Evolutionary conservation across 2,888 invertebrate species (phyloP).

Genomic region (Xiphydria camelus): DNA sequence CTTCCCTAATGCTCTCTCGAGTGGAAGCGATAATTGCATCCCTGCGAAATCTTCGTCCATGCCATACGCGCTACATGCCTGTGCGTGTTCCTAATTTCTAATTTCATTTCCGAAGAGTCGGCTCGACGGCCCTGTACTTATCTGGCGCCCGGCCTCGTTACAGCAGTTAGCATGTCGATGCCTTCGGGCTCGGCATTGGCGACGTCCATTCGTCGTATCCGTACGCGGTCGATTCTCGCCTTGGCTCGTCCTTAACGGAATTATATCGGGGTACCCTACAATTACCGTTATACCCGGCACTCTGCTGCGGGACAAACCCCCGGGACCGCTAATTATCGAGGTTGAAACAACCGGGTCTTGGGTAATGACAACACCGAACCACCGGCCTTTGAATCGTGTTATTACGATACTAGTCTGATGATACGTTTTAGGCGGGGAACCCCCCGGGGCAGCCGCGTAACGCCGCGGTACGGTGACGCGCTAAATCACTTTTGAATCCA

Average conservation of each 20-base stretch:
- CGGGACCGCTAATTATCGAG: slow-evolving; percentile 42
- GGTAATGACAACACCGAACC: slow-evolving; percentile 42
- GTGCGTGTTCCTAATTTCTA: slow-evolving; percentile 20
- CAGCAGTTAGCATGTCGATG: slow-evolving; percentile 11
- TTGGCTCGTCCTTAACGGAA: slow-evolving; percentile 24
- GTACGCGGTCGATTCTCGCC: slow-evolving; percentile 21
- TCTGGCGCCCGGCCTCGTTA: slow-evolving; percentile 46
- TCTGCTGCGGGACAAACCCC: slow-evolving; percentile 17
- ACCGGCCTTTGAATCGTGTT: slow-evolving; percentile 30
- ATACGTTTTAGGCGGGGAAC: slow-evolving; percentile 30
- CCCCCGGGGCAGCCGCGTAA: slow-evolving; percentile 13
- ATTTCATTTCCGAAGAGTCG: slow-evolving; percentile 37
- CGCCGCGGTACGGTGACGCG: neutral
- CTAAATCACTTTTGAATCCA: slow-evolving; percentile 1
- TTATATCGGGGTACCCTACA: slow-evolving; percentile 38
- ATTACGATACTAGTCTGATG: slow-evolving; percentile 35
- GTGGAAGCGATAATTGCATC: too few relatives aligned
- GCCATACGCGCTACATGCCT: too few relatives aligned
- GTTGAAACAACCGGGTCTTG: slow-evolving; percentile 35
- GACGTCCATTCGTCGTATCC: slow-evolving; percentile 16
- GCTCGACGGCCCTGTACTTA: slow-evolving; percentile 41
- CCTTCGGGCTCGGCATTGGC: slow-evolving; percentile 5
- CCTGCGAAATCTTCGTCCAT: too few relatives aligned
- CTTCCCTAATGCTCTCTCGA: too few relatives aligned
- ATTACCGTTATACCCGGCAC: slow-evolving; percentile 37